Conservation (phyloP, 2,113 vertebrate species). For the Pleuronectes platessa region DNA sequence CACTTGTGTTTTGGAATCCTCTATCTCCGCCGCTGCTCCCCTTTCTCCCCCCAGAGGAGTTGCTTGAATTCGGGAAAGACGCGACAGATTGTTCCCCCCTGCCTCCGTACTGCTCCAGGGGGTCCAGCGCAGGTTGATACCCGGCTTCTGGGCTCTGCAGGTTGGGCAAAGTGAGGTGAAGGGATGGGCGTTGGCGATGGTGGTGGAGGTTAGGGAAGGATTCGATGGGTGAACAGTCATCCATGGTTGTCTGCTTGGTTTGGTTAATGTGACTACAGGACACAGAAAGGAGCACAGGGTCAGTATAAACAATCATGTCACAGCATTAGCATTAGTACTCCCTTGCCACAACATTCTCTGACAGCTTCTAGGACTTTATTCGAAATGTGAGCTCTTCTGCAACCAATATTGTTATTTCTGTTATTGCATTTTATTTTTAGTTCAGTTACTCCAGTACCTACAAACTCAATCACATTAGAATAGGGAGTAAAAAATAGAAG, state of each 20-base stretch:
- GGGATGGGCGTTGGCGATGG: conserved; percentile 41
- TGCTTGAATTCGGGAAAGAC: conserved; percentile 21
- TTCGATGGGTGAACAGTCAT: conserved; percentile 54
- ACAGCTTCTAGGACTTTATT: too few species aligned
- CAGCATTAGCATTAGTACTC: not conserved
- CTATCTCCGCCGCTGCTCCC: conserved; percentile 12
- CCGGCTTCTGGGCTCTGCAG: conserved; percentile 44
- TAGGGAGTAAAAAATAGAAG: too few species aligned
- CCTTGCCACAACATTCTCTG: too few species aligned
- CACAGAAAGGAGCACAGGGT: conserved; percentile 1
- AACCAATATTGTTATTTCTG: too few species aligned
- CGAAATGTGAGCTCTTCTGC: too few species aligned
- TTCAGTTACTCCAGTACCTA: too few species aligned
- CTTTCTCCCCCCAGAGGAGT: conserved; percentile 6
- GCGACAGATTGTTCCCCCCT: conserved; percentile 25
- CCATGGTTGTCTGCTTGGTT: conserved; percentile 57
- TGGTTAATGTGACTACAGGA: conserved; percentile 41
- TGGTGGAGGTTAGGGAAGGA: conserved; percentile 62
- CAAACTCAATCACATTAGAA: too few species aligned
- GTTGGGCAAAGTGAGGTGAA: conserved; percentile 42
- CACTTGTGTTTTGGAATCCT: conserved; percentile 25
- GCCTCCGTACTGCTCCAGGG: conserved; percentile 43
- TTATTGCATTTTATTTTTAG: too few species aligned
- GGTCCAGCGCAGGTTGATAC: conserved; percentile 52
- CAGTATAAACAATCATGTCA: not conserved